phyloP scores from a whole-genome alignment of 2,797 vertebrate species.

The Coranthus polyacanthus region DNA sequence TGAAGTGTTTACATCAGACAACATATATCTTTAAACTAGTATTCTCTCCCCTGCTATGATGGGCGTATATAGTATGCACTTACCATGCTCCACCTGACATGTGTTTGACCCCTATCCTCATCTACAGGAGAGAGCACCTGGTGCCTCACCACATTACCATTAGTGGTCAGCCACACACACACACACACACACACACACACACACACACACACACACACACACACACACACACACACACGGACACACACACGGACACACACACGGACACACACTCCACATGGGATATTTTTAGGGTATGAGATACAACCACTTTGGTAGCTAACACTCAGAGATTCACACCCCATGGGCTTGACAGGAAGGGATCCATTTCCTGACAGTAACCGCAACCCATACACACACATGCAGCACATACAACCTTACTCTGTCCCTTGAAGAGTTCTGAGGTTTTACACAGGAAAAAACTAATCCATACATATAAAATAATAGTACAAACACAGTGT shows the following conservation, averaged over 20 bases:
- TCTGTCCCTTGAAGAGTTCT: conserved; percentile 21
- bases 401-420: conserved; percentile 29
- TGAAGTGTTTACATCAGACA: conserved; percentile 49
- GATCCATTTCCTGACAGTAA: conserved; percentile 86
- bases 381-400: conserved; percentile 76
- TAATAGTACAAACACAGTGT: conserved; percentile 1
- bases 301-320: conserved; percentile 62
- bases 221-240: conserved; percentile 50
- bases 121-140: conserved; percentile 77
- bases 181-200: conserved; percentile 22
- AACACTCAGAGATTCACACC: conserved; percentile 74
- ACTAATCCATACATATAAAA: conserved; percentile 1
- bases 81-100: conserved; percentile 57
- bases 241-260: conserved; percentile 51
- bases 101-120: conserved; percentile 72
- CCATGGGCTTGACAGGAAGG: conserved; percentile 80
- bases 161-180: conserved; percentile 71
- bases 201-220: conserved; percentile 31
- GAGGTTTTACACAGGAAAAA: conserved; percentile 28
- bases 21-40: conserved; percentile 34
- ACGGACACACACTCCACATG: conserved; percentile 26
- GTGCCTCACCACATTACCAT: conserved; percentile 71
- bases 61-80: conserved; percentile 35
- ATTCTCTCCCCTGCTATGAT: conserved; percentile 39
- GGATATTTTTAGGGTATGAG: conserved; percentile 72